Evolutionary conservation across 1,140 invertebrate species (phyloP).

Genomic region (Nilaparvata lugens): DNA sequence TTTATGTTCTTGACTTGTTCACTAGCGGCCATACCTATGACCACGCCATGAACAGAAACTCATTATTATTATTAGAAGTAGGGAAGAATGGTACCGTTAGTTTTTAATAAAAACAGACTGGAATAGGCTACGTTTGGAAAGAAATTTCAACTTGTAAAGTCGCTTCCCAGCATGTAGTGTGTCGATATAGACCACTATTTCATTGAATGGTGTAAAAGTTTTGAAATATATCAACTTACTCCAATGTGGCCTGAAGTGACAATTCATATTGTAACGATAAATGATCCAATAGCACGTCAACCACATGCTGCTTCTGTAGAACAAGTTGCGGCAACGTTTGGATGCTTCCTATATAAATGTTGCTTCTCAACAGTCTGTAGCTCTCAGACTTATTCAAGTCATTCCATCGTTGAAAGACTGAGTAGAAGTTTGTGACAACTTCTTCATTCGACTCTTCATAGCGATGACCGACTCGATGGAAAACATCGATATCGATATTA

Average conservation of each 20-base stretch:
- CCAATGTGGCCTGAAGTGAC: constrained; percentile 68
- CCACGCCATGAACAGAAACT: no score
- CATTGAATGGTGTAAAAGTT: no score
- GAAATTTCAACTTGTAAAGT: no score
- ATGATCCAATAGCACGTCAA: constrained; percentile 59
- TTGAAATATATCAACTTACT: constrained; percentile 56
- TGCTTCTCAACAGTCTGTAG: constrained; percentile 62
- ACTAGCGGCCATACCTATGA: no score
- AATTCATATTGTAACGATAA: constrained; percentile 56
- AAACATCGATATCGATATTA: constrained; percentile 70
- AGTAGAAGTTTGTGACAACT: constrained; percentile 63
- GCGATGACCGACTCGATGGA: constrained; percentile 63
- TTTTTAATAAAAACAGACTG: no score
- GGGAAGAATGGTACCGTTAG: no score
- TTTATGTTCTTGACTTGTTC: no score
- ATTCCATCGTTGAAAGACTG: constrained; percentile 79
- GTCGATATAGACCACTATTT: no score
- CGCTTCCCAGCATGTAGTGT: no score
- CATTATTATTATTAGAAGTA: no score
- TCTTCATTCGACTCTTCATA: constrained; percentile 56
- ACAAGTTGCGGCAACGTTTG: constrained; percentile 71
- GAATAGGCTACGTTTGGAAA: no score
- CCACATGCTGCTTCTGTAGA: constrained; percentile 63
- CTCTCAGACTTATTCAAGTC: constrained; percentile 74
- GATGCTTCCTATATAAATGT: constrained; percentile 49